phyloP scores from a whole-genome alignment of 2,113 vertebrate genomes.

The Anoplopoma fimbria region DNA sequence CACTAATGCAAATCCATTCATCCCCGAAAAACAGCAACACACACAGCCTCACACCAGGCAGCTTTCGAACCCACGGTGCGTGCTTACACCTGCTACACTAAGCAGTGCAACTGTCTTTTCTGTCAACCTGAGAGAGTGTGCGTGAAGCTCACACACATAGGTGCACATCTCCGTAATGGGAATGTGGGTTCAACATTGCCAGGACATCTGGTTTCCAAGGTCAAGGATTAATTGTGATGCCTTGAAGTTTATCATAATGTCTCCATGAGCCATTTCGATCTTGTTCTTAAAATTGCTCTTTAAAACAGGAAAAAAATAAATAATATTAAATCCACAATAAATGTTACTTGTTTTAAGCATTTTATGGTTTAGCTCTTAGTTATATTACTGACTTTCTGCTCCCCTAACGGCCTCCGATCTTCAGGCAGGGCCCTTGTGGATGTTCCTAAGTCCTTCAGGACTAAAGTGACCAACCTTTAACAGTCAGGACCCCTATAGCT shows the following conservation, averaged over 20 bases:
- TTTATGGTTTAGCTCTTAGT: neutral
- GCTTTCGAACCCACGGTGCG: slow-evolving; percentile 48
- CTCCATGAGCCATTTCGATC: neutral
- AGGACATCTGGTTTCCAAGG: neutral
- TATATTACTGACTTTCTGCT: neutral
- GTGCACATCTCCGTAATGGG: neutral
- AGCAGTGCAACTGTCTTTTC: slow-evolving; percentile 34
- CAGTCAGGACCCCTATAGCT: neutral
- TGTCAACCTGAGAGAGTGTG: slow-evolving; percentile 4
- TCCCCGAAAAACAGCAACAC: slow-evolving; percentile 47
- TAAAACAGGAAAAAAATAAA: neutral
- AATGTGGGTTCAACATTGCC: slow-evolving; percentile 30
- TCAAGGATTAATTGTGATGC: neutral
- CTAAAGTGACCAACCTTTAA: neutral
- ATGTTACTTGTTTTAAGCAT: neutral
- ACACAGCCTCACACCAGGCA: slow-evolving; percentile 28
- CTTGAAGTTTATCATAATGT: neutral
- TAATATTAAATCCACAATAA: neutral
- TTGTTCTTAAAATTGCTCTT: neutral
- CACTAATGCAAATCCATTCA: slow-evolving; percentile 74
- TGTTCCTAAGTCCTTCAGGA: neutral
- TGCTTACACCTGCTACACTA: slow-evolving; percentile 53
- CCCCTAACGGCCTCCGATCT: neutral
- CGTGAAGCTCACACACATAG: neutral
- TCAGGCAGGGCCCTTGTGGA: neutral